A percentile compares a stretch with the other conserved stretches of the same genome.
phyloP scores from a whole-genome alignment of 2,888 invertebrate species.

The Bugulina stolonifera region DNA sequence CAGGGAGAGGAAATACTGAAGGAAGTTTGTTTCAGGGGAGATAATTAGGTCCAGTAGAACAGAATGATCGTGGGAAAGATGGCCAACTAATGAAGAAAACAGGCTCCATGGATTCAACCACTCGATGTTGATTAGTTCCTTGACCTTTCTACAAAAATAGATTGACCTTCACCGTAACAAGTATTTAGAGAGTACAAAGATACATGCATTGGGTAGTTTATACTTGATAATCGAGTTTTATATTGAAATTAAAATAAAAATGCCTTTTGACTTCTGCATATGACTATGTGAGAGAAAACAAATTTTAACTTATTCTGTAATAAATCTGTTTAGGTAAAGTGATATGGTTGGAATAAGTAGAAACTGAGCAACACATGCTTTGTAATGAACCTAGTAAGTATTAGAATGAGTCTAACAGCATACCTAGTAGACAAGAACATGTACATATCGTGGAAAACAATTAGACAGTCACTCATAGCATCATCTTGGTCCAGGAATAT shows the following conservation, averaged over 20 bases:
- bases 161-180: too few relatives aligned
- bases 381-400: too few relatives aligned
- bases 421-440: background rate
- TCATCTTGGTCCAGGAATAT: conserved; percentile 1
- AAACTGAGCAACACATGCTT: background rate
- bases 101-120: background rate
- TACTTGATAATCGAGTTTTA: too few relatives aligned
- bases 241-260: too few relatives aligned
- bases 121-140: background rate
- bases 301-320: too few relatives aligned
- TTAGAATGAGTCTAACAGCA: background rate
- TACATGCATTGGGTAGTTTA: too few relatives aligned
- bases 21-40: background rate
- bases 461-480: background rate
- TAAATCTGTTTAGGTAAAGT: too few relatives aligned
- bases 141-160: too few relatives aligned
- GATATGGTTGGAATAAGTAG: background rate
- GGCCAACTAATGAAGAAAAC: background rate
- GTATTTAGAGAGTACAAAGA: too few relatives aligned
- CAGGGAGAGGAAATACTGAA: background rate
- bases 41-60: background rate
- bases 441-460: background rate
- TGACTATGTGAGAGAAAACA: too few relatives aligned
- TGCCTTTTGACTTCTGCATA: too few relatives aligned
- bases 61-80: background rate